Conservation (phyloP, 2,888 invertebrate species). For the Uropetala carovei region DNA sequence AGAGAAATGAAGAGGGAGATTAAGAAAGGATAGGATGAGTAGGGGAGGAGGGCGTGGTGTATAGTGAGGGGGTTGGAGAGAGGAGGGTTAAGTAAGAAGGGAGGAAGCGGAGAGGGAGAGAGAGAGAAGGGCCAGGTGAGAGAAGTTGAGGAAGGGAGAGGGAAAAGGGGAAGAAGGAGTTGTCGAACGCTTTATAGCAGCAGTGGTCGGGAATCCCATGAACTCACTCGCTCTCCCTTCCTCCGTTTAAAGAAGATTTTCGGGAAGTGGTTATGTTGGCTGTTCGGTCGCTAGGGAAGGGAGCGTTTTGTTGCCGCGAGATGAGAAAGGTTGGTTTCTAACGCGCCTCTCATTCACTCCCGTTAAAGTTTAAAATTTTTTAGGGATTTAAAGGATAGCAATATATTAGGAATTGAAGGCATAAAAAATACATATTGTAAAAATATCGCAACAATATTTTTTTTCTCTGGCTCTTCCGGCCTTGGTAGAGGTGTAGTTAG, state of each 20-base stretch:
- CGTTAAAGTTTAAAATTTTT: too few relatives aligned
- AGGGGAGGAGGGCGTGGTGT: not conserved
- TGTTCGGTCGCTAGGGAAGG: too few relatives aligned
- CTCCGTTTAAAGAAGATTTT: not conserved
- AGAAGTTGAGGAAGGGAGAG: not conserved
- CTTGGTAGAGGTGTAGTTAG: too few relatives aligned
- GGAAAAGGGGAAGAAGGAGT: not conserved
- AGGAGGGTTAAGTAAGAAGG: not conserved
- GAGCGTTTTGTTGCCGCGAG: too few relatives aligned
- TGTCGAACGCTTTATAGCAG: conserved; percentile 45
- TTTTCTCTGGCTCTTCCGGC: too few relatives aligned
- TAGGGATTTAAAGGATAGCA: too few relatives aligned
- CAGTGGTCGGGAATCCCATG: conserved; percentile 9
- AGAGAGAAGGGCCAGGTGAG: not conserved
- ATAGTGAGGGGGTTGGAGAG: not conserved
- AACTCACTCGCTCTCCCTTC: not conserved
- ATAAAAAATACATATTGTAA: too few relatives aligned
- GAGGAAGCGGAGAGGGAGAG: not conserved
- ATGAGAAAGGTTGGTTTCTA: too few relatives aligned
- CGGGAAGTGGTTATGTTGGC: not conserved
- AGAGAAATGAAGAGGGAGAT: not conserved
- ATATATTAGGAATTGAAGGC: too few relatives aligned
- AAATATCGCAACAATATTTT: too few relatives aligned
- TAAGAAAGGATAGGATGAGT: not conserved
- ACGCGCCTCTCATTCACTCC: too few relatives aligned